Evolutionary conservation across 2,797 vertebrate species (phyloP).

Genomic region (Tapera naevia): DNA sequence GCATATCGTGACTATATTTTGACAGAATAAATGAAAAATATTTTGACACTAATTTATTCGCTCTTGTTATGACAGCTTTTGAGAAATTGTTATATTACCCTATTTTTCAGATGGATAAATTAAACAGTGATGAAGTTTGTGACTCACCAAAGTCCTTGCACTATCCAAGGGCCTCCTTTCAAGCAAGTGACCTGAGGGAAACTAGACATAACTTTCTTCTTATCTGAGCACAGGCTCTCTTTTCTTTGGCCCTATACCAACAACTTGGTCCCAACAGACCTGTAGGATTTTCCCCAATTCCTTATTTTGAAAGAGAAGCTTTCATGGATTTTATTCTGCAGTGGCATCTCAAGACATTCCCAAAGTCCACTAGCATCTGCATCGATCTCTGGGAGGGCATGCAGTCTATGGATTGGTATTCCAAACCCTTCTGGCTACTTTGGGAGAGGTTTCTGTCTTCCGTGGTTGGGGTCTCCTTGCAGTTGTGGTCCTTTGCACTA

Average conservation of each 20-base stretch:
- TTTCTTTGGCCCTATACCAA: not conserved
- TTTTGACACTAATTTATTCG: not conserved
- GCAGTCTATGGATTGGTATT: not conserved
- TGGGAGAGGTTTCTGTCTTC: not conserved
- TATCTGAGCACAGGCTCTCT: not conserved
- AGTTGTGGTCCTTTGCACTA: not conserved
- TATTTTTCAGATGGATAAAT: conserved; percentile 16
- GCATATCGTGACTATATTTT: not conserved
- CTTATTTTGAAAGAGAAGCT: not conserved
- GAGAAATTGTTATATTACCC: not conserved
- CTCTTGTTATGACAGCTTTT: not conserved
- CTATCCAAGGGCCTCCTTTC: not conserved
- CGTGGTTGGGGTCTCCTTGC: not conserved
- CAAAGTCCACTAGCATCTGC: not conserved
- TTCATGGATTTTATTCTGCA: not conserved
- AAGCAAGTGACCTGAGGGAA: not conserved
- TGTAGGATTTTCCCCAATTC: not conserved
- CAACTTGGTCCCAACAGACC: not conserved
- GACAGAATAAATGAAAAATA: not conserved
- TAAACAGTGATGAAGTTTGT: conserved; percentile 19
- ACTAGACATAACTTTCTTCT: not conserved
- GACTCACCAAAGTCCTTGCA: not conserved
- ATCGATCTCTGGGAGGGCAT: not conserved
- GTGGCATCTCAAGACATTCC: not conserved
- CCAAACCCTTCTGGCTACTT: not conserved